Evolutionary conservation across 2,888 invertebrate species (phyloP), one percentile per base, ranked within the genome.

Genomic region (Chouioia cunea): DNA sequence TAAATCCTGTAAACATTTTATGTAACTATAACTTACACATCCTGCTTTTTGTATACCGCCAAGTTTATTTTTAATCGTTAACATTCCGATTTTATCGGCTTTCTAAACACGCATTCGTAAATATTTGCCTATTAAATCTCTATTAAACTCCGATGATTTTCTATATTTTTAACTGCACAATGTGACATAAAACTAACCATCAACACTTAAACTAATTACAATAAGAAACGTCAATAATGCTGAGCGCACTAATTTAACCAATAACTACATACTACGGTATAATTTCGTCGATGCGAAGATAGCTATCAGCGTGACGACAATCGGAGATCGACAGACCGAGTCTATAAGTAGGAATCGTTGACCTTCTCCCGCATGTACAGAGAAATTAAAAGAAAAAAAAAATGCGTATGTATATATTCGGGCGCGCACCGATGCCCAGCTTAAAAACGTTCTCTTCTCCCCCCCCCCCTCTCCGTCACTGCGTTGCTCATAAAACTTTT

Each of bases 301-400:
- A 65, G n/a, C 22, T 48, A 47, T 57, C 57, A 20, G 48, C 65
- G 65, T 65, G 36, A 56, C 65, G 65, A n/a, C 53, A 53, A 64
- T 64, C 64, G 64, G 22, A 27, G 64, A 64, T 48, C 65, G 65
- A 15, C 57, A 65, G 64, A 57, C 57, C 65, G 65, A 54, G n/a
- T 54, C 64, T 48, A 27, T 12, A 12, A 54, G 18, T 47, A 46
- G 44, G 63, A 22, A 16, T 52, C 44, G 18, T 36, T 27, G 36
- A 46, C 23, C 14, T 16, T 36, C 6, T 23, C 54, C 23, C 14
- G 36, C 18, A 18, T 36, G 36, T 36, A 16, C 23, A 36, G 36
- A 64, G 18, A 10, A 44, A 36, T n/a, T n/a, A 22, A 27, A 27
- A 53, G 4, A 60, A 46, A 50, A 10, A 52, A 16, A 4, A 16